Evolutionary conservation across 1,140 invertebrate species (phyloP), one percentile per base, ranked within the genome.

Genomic region (Temnothorax curvispinosus): DNA sequence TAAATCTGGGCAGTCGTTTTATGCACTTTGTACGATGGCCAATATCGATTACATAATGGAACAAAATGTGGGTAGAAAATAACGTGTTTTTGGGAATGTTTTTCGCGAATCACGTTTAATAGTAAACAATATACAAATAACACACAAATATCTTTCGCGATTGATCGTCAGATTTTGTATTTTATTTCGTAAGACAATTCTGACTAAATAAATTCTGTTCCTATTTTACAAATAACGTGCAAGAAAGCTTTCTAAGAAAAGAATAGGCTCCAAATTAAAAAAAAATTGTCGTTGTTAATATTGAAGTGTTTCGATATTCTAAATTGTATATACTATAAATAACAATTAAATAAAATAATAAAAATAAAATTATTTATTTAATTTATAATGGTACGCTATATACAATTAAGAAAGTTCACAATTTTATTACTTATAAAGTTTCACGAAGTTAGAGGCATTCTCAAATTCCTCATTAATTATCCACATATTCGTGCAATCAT

Each of bases 1-100:
- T 75, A 78, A 88, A 77, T 80, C 75, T 15, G n/a, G 11, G 35
- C 50, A 71, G 47, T 84, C 80, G 27, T 75, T 82, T 81, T 81
- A 81, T 71, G 64, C n/a, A 81, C 38, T 44, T 58, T 41, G 35
- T 50, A 50, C 2, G 54, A 75, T 60, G 72, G 27, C 41, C 69
- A 74, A 84, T 84, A 41, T 75, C 80, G 54, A 44, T 71, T 47
- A 81, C 15, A 27, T 15, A 62, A 60, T 41, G 32, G 41, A 56
- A 71, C 21, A 13, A 41, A 56, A 35, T n/a, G 3, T 13, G 15
- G 8, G 7, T 60, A 62, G 18, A 60, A 74, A n/a, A 50, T 50
- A 84, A 60, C 5, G 21, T 69, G 15, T 21, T 84, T 60, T 38
- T 3, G 44, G 27, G 18, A 74, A 60, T 32, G 27, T 62, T 60